Evolutionary conservation across 2,888 invertebrate genomes (phyloP).

Genomic region (Hydraecia micacea): DNA sequence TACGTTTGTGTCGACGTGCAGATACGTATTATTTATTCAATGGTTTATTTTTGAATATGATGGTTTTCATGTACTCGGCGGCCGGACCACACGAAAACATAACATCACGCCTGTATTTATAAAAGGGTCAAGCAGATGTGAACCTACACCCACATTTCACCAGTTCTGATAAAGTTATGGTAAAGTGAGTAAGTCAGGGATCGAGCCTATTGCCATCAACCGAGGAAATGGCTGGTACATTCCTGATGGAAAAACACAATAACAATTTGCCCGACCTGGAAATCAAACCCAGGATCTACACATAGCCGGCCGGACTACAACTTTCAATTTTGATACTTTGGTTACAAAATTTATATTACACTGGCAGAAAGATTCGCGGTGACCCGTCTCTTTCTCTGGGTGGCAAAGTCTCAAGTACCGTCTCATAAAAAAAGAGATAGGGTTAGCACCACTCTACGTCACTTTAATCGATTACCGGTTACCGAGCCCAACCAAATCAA

Average conservation of each 20-base stretch:
- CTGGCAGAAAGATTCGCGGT: not conserved
- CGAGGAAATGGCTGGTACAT: not conserved
- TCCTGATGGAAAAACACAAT: not conserved
- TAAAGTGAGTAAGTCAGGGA: too few species aligned
- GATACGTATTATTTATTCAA: not conserved
- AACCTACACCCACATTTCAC: not conserved
- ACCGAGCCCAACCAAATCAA: not conserved
- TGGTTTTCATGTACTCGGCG: not conserved
- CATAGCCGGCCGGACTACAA: not conserved
- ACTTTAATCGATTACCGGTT: conserved; percentile 7
- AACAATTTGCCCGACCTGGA: not conserved
- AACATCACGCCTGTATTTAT: not conserved
- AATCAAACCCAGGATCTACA: not conserved
- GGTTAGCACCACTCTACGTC: not conserved
- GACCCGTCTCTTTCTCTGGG: not conserved
- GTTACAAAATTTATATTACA: not conserved
- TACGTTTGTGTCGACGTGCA: conserved; percentile 15
- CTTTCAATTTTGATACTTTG: not conserved
- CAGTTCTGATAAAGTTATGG: not conserved
- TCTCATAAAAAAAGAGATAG: not conserved
- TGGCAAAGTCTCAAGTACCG: not conserved
- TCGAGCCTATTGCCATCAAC: not conserved
- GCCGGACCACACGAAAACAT: not conserved
- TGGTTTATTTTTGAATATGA: conserved; percentile 1
- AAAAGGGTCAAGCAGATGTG: not conserved